Evolutionary conservation across 2,888 invertebrate genomes (phyloP).

Genomic region (Acrobeloides nanus): DNA sequence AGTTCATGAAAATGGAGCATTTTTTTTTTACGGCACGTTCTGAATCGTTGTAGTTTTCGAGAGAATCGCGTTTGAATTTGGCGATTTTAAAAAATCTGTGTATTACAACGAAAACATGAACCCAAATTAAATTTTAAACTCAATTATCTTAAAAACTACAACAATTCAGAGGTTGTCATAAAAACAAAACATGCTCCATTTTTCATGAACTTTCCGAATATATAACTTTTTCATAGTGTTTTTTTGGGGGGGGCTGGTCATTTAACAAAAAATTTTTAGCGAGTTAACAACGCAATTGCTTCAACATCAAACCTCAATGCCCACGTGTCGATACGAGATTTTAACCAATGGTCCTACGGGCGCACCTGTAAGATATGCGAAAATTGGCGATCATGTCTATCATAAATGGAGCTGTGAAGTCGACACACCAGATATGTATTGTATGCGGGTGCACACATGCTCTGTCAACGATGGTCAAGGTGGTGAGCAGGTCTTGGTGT

Average conservation of each 20-base stretch:
- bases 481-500: constrained; percentile 46
- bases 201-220: too few relatives aligned
- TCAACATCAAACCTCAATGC: constrained; percentile 37
- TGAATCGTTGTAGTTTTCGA: too few relatives aligned
- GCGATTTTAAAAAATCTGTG: too few relatives aligned
- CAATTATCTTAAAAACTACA: not conserved
- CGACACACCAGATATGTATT: constrained; percentile 40
- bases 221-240: too few relatives aligned
- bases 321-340: constrained; percentile 44
- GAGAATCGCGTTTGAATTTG: too few relatives aligned
- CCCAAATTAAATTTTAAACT: too few relatives aligned
- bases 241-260: not conserved
- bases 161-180: too few relatives aligned
- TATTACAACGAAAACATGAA: too few relatives aligned
- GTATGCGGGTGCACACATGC: constrained; percentile 49
- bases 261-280: constrained; percentile 18
- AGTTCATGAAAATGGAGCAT: too few relatives aligned
- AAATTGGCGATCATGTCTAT: constrained; percentile 49
- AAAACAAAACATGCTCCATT: too few relatives aligned
- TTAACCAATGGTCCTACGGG: constrained; percentile 37
- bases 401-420: constrained; percentile 42
- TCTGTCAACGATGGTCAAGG: constrained; percentile 53
- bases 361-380: constrained; percentile 44
- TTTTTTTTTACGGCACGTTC: too few relatives aligned
- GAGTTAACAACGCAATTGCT: constrained; percentile 38